Conservation (phyloP, 2,113 vertebrate species). For the Zapus hudsonius region DNA sequence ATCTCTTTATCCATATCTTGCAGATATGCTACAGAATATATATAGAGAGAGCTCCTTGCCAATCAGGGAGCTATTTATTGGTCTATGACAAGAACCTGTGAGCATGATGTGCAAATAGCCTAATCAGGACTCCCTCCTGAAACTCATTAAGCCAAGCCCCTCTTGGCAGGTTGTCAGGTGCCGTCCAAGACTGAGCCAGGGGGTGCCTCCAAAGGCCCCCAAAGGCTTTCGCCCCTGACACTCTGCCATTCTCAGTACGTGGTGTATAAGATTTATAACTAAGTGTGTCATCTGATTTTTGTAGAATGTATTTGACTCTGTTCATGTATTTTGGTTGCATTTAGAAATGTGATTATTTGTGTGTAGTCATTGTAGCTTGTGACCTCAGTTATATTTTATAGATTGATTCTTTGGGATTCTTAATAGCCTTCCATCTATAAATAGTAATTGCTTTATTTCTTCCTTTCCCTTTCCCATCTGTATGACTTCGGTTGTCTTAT, state of each 20-base stretch:
- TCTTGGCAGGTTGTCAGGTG: too few relatives aligned
- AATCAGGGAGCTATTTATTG: too few relatives aligned
- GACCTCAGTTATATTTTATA: not conserved
- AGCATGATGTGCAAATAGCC: too few relatives aligned
- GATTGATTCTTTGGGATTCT: not conserved
- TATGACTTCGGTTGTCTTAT: not conserved
- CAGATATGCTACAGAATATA: too few relatives aligned
- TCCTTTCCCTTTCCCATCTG: not conserved
- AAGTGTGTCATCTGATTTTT: not conserved
- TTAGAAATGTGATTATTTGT: not conserved
- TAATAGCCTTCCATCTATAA: not conserved
- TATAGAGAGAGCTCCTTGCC: too few relatives aligned
- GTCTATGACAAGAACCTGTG: too few relatives aligned
- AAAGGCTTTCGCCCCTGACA: too few relatives aligned
- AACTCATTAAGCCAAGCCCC: too few relatives aligned
- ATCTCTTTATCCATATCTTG: too few relatives aligned
- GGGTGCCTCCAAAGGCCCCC: too few relatives aligned
- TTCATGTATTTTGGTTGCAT: not conserved
- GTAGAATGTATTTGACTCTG: not conserved
- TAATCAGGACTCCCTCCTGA: too few relatives aligned
- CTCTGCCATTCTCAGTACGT: not conserved
- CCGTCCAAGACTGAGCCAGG: too few relatives aligned
- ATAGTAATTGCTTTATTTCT: not conserved
- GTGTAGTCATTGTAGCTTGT: not conserved
- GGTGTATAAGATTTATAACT: not conserved